Percentiles rank a stretch among this genome's conserved stretches.
Conservation (phyloP, 2,113 vertebrate species). For the Nematolebias whitei region DNA sequence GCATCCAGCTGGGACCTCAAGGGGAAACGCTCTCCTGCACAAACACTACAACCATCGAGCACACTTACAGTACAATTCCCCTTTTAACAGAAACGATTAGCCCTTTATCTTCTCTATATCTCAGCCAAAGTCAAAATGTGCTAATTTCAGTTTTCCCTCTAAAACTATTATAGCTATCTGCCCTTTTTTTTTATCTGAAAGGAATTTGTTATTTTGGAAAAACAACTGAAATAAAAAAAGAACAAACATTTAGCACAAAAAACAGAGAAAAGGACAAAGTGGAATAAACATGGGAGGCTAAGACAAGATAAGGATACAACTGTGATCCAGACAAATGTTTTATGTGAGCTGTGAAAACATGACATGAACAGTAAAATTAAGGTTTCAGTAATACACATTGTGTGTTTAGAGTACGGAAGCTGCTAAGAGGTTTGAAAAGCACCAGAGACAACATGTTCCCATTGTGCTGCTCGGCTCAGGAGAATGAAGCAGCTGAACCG, state of each 20-base stretch:
- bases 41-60: conserved; percentile 27
- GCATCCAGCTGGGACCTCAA: conserved; percentile 50
- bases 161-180: not conserved
- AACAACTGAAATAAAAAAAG: conserved; percentile 11
- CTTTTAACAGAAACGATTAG: conserved; percentile 13
- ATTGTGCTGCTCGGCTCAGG: conserved; percentile 32
- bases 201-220: conserved; percentile 10
- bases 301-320: conserved; percentile 13
- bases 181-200: not conserved
- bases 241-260: conserved; percentile 14
- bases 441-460: conserved; percentile 25
- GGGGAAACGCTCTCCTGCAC: conserved; percentile 19
- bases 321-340: conserved; percentile 28
- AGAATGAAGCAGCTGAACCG: conserved; percentile 36
- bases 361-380: conserved; percentile 36
- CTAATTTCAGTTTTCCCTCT: conserved; percentile 1
- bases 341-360: conserved; percentile 8
- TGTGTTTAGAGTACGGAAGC: conserved; percentile 17
- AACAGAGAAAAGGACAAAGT: conserved; percentile 6
- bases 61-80: conserved; percentile 23
- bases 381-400: conserved; percentile 22
- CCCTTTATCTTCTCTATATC: conserved; percentile 1
- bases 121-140: conserved; percentile 3
- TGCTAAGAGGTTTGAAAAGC: conserved; percentile 54
- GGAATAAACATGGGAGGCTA: not conserved